Percentiles rank a stretch among this genome's conserved stretches.
These are phyloP conservation scores for Sternotherus odoratus DNA, from an alignment of 2,797 vertebrate genomes.

Conservation along the genomic window DNA sequence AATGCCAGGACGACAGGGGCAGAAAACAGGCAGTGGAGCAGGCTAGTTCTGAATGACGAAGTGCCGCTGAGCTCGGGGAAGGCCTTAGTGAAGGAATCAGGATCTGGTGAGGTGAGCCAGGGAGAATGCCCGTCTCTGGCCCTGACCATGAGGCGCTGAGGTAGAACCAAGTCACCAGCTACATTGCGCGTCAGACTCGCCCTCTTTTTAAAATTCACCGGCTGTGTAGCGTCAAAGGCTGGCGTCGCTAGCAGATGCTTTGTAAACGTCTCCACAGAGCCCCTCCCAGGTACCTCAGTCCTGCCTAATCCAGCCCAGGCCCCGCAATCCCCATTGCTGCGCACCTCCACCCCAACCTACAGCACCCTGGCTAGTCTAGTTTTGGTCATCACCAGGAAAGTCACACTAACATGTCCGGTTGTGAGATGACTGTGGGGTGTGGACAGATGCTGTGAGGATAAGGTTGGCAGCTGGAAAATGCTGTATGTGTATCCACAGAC, in stretches of 20 bases:
- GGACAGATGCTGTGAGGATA: background rate
- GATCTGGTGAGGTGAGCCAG: background rate
- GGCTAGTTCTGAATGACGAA: background rate
- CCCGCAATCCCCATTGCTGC: background rate
- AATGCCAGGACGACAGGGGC: background rate
- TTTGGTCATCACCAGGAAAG: background rate
- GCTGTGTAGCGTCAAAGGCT: background rate
- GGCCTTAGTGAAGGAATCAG: background rate
- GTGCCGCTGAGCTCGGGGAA: background rate
- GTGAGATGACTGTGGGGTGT: background rate
- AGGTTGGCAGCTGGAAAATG: accelerated
- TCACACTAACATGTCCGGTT: background rate
- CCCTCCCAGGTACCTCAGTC: accelerated
- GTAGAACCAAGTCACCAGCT: background rate
- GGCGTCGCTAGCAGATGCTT: background rate
- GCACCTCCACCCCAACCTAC: background rate
- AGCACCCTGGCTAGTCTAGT: background rate
- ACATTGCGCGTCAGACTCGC: background rate
- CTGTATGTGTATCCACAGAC: background rate
- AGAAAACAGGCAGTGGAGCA: background rate
- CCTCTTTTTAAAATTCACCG: background rate
- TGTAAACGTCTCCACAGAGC: background rate
- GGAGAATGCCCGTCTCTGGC: no score
- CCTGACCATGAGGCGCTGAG: background rate
- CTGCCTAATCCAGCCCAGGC: background rate